Evolutionary conservation across 2,888 invertebrate genomes (phyloP), one percentile per base, ranked within the genome.

Genomic region (Caenorhabditis virilis): DNA sequence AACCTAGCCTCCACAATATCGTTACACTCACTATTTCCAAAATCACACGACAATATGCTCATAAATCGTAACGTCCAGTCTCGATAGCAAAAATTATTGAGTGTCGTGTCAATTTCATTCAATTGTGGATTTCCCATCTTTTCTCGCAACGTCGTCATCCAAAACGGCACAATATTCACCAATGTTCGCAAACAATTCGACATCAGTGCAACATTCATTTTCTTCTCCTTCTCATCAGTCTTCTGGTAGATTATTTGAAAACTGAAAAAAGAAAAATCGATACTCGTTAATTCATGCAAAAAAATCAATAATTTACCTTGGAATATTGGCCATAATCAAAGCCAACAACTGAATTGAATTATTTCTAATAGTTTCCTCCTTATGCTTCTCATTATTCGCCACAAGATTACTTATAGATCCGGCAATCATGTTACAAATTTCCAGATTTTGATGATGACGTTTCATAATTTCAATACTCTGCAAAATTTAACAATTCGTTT

Each of bases 341-440:
- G 50, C 23, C 2, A 63, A 42, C 1, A 54, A 15, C 0, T 13
- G n/a, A 4, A 64, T 55, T 0, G 59, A 51, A 7, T 50, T 30
- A 25, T 57, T 39, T 16, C 13, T 27, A 6, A 64, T 59, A 7
- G 65, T 60, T 7, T 23, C 41, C 16, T 25, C 3, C 33, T 52
- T 52, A 18, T 23, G 42, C 30, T 18, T 41, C 16, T 42, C 56
- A 16, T 65, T 60, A 27, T 60, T 33, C 7, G 65, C 65, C 20
- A 60, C 56, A 5, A 56, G 39, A 33, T 65, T 65, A 15, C 52
- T 53, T 25, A 65, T 30, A 33, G 60, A 65, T 6, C 65, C 65
- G 13, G 65, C 60, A n/a, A 59, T 60, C 27, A 36, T 26, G 13
- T 52, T 46, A 30, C 48, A 33, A 18, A 65, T 41, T 1, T 59